These are phyloP conservation scores for Rhabdomys dilectus DNA, from an alignment of 2,113 vertebrate genomes.

Conservation along the genomic window DNA sequence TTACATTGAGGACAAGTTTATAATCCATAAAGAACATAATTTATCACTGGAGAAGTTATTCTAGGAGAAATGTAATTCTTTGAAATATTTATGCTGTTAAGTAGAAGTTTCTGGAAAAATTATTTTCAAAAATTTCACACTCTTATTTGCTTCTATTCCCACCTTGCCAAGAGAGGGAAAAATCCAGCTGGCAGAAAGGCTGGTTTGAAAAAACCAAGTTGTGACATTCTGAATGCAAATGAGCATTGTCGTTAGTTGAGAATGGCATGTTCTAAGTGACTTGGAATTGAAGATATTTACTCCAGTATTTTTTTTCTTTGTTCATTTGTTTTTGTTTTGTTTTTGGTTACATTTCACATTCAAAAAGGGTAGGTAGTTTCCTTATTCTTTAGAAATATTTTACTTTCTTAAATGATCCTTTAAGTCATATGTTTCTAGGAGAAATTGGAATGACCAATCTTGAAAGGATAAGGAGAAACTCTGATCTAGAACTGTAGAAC, in stretches of 20 bases:
- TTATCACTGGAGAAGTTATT: constrained; percentile 72
- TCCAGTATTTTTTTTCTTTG: neutral
- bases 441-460: neutral
- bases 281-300: neutral
- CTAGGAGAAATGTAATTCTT: constrained; percentile 61
- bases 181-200: neutral
- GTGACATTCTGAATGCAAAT: neutral
- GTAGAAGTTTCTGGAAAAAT: neutral
- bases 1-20: constrained; percentile 58
- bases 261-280: neutral
- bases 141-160: neutral
- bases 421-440: neutral
- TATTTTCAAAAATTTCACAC: constrained; percentile 37
- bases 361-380: constrained; percentile 6
- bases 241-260: neutral
- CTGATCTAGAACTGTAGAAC: neutral
- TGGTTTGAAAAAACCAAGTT: neutral
- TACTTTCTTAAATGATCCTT: constrained; percentile 18
- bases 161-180: neutral
- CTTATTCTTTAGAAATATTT: constrained; percentile 30
- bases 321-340: neutral
- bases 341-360: neutral
- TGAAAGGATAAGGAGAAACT: constrained; percentile 1
- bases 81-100: constrained; percentile 53
- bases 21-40: constrained; percentile 74